Percentiles rank a stretch among this genome's conserved stretches.
Conservation (phyloP, 2,113 vertebrate species). For the Lepidothrix coronata region DNA sequence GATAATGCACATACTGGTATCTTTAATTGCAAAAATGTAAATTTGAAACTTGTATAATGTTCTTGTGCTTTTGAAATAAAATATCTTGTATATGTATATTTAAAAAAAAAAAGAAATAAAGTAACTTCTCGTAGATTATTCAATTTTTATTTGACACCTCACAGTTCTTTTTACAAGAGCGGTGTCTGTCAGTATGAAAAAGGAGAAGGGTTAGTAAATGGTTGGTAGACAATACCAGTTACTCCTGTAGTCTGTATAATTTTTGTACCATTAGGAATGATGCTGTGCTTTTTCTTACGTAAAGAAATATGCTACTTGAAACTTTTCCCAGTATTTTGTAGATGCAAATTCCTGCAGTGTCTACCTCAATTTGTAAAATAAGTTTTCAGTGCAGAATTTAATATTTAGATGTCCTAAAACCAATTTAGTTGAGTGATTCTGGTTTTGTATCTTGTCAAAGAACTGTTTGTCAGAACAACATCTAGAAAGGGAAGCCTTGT, state of each 20-base stretch:
- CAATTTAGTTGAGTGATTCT: not conserved
- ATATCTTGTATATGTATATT: slow-evolving; percentile 82
- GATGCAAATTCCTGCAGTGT: not conserved
- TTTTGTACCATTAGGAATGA: not conserved
- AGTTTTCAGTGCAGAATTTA: not conserved
- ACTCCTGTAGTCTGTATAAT: not conserved
- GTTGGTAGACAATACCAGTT: not conserved
- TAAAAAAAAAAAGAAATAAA: slow-evolving; percentile 73
- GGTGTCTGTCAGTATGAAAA: not conserved
- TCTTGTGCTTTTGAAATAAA: slow-evolving; percentile 81
- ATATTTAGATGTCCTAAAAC: not conserved
- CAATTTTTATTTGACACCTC: slow-evolving; percentile 36
- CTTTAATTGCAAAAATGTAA: slow-evolving; percentile 81
- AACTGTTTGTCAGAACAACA: not conserved
- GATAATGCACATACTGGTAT: slow-evolving; percentile 78
- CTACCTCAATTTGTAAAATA: not conserved
- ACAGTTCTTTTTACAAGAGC: not conserved
- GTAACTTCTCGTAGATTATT: slow-evolving; percentile 65
- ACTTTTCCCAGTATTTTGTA: not conserved
- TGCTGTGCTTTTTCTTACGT: not conserved
- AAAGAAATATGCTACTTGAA: not conserved
- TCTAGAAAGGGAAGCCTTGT: not conserved
- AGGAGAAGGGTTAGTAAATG: not conserved
- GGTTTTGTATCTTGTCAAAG: not conserved
- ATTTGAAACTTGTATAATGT: slow-evolving; percentile 83